Evolutionary conservation across 2,113 vertebrate species (phyloP).

Genomic region (Cyphomyrus plagiostoma): DNA sequence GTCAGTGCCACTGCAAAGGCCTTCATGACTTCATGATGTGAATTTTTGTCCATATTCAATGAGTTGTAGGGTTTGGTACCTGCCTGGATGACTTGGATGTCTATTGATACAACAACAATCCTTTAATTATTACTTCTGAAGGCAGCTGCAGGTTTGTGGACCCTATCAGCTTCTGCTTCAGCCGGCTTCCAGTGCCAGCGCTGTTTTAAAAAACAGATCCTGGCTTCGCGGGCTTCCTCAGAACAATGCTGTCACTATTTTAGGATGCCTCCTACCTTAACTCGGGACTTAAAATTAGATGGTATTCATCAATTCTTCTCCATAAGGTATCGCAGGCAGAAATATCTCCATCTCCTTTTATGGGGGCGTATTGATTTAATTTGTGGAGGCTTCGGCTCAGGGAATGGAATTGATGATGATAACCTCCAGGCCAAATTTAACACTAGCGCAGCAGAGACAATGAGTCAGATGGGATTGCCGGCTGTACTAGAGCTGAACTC

Average conservation of each 20-base stretch:
- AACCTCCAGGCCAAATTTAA: constrained; percentile 1
- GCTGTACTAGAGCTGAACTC: neutral
- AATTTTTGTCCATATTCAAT: neutral
- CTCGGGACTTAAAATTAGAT: neutral
- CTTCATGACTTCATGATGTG: neutral
- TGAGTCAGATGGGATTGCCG: neutral
- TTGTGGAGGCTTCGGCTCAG: neutral
- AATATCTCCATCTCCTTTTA: neutral
- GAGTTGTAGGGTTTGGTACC: neutral
- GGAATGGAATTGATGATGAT: neutral
- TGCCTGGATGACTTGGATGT: neutral
- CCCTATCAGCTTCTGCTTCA: neutral
- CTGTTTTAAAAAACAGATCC: neutral
- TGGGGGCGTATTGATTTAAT: neutral
- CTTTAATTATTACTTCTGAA: neutral
- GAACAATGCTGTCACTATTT: neutral
- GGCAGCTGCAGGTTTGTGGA: neutral
- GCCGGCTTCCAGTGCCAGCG: neutral
- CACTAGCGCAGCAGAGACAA: neutral
- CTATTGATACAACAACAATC: neutral
- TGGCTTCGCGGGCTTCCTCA: neutral
- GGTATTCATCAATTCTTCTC: constrained; percentile 1
- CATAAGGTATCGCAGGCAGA: neutral
- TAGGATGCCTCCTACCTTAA: neutral
- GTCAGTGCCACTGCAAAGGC: constrained; percentile 18